phyloP scores from a whole-genome alignment of 2,113 vertebrate species.

The Corydoras maculifer region DNA sequence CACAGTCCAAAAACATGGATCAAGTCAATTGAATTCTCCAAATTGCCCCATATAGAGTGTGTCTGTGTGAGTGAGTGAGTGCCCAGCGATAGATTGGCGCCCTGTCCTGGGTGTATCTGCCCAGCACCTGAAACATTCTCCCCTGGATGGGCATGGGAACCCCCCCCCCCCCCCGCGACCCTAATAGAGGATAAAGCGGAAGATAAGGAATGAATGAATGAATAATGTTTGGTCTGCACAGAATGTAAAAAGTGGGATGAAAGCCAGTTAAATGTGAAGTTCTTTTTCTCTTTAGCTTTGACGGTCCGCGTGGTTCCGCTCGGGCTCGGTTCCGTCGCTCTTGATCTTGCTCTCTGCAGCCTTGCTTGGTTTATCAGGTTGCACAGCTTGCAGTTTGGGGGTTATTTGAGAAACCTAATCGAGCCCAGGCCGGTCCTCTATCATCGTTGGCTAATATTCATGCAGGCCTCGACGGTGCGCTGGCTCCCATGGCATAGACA shows the following conservation, averaged over 20 bases:
- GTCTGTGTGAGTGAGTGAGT: too few species aligned
- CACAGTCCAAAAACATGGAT: too few species aligned
- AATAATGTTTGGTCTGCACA: too few species aligned
- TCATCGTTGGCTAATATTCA: conserved; percentile 37
- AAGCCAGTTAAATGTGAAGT: conserved; percentile 35
- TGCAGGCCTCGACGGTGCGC: conserved; percentile 21
- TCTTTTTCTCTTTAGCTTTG: conserved; percentile 18
- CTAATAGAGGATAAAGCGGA: too few species aligned
- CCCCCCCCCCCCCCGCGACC: too few species aligned
- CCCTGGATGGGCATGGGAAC: too few species aligned
- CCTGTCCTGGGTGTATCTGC: too few species aligned
- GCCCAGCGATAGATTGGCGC: too few species aligned
- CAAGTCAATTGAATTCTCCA: too few species aligned
- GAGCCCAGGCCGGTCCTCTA: conserved; percentile 25
- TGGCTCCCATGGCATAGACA: conserved; percentile 21
- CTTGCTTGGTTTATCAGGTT: conserved; percentile 32
- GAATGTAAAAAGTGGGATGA: not conserved
- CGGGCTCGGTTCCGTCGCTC: conserved; percentile 11
- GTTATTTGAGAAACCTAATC: conserved; percentile 40
- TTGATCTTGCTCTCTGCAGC: conserved; percentile 12
- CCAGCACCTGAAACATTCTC: too few species aligned
- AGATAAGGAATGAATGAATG: too few species aligned
- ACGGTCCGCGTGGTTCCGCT: not conserved
- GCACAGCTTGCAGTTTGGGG: conserved; percentile 25
- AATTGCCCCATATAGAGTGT: too few species aligned